Percentiles rank a stretch among this genome's conserved stretches.
phyloP scores from a whole-genome alignment of 2,113 vertebrate genomes.

The Callaeas wilsoni region DNA sequence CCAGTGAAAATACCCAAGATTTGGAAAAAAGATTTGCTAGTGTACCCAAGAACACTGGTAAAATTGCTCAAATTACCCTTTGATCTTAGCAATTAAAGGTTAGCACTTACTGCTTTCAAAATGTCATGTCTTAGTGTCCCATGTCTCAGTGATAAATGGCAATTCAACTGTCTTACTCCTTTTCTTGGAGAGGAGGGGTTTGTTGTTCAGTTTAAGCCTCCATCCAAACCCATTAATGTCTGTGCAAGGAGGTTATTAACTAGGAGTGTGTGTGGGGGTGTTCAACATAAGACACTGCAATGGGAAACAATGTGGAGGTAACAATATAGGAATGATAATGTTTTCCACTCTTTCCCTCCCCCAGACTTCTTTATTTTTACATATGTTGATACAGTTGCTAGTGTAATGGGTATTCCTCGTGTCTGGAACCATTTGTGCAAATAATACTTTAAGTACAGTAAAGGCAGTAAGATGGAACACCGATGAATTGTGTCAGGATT shows the following conservation, averaged over 20 bases:
- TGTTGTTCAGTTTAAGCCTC: neutral
- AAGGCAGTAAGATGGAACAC: neutral
- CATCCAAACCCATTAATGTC: neutral
- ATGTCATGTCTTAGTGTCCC: neutral
- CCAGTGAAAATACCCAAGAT: neutral
- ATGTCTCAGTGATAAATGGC: neutral
- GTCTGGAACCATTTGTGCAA: neutral
- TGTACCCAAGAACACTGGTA: neutral
- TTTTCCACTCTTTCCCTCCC: neutral
- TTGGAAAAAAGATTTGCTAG: neutral
- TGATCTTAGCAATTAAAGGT: neutral
- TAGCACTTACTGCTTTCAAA: neutral
- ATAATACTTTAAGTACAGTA: neutral
- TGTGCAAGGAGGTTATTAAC: neutral
- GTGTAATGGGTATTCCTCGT: neutral
- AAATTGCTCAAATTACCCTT: neutral
- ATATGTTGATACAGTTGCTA: neutral
- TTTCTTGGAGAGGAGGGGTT: neutral
- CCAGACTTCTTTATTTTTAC: neutral
- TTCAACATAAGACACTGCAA: neutral
- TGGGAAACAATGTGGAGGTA: neutral
- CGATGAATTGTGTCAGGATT: neutral
- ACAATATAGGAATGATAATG: neutral
- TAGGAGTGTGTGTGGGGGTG: fast-evolving
- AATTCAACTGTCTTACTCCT: neutral